phyloP scores from a whole-genome alignment of 2,797 vertebrate genomes.

The Tachyglossus aculeatus region DNA sequence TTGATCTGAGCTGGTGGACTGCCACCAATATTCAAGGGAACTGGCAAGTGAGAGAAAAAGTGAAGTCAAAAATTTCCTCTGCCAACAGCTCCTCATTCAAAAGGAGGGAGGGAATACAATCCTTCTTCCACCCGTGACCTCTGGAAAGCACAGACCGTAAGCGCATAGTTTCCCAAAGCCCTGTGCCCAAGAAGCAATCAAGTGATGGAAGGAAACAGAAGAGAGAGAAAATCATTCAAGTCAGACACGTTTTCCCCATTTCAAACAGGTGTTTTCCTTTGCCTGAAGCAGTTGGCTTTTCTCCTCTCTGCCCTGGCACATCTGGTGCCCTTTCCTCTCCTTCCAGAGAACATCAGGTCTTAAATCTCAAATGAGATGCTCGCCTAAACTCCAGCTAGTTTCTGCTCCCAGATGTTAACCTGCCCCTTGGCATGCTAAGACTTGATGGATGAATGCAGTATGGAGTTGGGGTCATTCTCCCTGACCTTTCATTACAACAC shows the following conservation, averaged over 20 bases:
- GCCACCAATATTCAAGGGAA: too few relatives aligned
- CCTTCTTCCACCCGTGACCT: constrained; percentile 8
- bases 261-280: background rate
- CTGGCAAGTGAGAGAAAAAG: rapidly evolving
- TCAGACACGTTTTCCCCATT: background rate
- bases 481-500: too few relatives aligned
- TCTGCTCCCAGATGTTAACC: background rate
- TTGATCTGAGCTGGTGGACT: background rate
- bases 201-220: background rate
- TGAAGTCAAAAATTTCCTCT: background rate
- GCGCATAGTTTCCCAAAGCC: background rate
- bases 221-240: background rate
- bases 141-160: background rate
- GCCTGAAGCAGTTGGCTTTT: background rate
- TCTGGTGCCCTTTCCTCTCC: background rate
- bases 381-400: background rate
- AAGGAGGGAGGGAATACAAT: background rate
- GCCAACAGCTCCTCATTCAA: background rate
- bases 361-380: background rate
- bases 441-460: background rate
- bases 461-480: background rate
- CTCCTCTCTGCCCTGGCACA: background rate
- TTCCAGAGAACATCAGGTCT: background rate
- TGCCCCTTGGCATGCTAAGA: background rate
- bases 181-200: background rate